These are phyloP conservation scores for Zelleria hepariella DNA, from an alignment of 2,888 invertebrate genomes.

Conservation along the genomic window DNA sequence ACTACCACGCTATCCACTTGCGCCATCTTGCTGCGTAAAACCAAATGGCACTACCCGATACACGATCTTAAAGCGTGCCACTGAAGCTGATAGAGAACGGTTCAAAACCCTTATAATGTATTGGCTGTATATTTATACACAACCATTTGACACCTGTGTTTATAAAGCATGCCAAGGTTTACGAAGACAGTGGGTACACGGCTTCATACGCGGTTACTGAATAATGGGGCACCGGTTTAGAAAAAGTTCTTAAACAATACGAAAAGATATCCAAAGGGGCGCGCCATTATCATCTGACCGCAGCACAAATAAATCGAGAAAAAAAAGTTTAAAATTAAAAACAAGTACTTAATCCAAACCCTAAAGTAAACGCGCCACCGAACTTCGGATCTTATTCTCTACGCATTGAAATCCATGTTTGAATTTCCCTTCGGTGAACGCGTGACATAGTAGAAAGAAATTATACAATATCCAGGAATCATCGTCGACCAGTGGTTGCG, in stretches of 20 bases:
- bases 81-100: too few relatives aligned
- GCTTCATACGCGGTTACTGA: neutral
- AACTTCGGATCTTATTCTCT: conserved; percentile 11
- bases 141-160: too few relatives aligned
- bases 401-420: conserved; percentile 12
- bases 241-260: too few relatives aligned
- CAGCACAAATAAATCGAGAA: conserved; percentile 8
- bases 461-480: neutral
- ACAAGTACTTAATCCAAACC: conserved; percentile 11
- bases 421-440: conserved; percentile 6
- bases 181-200: neutral
- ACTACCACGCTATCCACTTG: too few relatives aligned
- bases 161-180: too few relatives aligned
- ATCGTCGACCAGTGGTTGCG: conserved; percentile 10
- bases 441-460: neutral
- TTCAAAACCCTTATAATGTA: too few relatives aligned
- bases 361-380: conserved; percentile 11
- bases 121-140: too few relatives aligned
- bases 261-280: neutral
- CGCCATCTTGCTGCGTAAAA: too few relatives aligned
- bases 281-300: neutral
- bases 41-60: too few relatives aligned
- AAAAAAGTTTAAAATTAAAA: conserved; percentile 10
- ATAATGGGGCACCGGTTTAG: neutral
- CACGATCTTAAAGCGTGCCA: too few relatives aligned